phyloP scores from a whole-genome alignment of 1,140 invertebrate genomes.

The Aporrectodea caliginosa region DNA sequence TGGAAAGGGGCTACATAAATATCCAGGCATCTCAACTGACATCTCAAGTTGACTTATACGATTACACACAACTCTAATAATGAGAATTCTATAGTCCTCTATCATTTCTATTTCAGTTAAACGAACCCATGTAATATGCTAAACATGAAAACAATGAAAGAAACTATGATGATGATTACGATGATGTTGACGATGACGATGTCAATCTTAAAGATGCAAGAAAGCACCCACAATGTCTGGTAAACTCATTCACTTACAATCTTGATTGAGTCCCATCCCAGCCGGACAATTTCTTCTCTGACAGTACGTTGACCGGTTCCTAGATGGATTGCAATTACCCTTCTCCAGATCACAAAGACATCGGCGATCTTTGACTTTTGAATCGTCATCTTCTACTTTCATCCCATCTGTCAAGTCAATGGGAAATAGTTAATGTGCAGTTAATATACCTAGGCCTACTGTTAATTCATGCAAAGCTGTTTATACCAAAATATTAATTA shows the following conservation, averaged over 20 bases:
- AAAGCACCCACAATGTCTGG: no score
- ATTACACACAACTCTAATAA: no score
- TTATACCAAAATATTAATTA: background rate
- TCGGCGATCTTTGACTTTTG: background rate
- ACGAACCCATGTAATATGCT: no score
- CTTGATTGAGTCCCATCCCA: background rate
- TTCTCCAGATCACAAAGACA: background rate
- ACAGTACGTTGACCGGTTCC: background rate
- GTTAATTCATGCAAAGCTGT: background rate
- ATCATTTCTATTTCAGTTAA: no score
- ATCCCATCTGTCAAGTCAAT: background rate
- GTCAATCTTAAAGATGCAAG: no score
- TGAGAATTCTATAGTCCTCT: no score
- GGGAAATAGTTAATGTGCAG: background rate
- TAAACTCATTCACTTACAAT: background rate
- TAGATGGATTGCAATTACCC: background rate
- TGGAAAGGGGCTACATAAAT: no score
- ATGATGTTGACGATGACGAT: no score
- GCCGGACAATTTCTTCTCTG: background rate
- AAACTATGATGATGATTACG: no score
- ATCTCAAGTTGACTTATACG: no score
- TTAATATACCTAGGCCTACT: background rate
- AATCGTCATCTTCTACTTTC: background rate
- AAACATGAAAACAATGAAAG: no score
- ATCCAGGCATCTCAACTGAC: no score